Evolutionary conservation across 2,888 invertebrate genomes (phyloP), one percentile per base, ranked within the genome.

Genomic region (Ommatoiulus sabulosus): DNA sequence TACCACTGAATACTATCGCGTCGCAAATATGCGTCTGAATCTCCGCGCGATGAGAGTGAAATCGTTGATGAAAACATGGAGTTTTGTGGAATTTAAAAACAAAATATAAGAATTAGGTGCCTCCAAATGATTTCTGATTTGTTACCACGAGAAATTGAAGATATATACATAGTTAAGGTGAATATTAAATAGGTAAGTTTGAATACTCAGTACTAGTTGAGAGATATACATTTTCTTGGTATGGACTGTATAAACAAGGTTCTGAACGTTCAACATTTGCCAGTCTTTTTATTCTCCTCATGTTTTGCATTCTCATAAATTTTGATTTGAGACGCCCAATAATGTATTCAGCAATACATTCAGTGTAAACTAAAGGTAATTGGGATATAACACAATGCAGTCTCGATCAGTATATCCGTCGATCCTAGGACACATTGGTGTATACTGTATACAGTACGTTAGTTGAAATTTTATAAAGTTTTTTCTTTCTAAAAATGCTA

Each of bases 1-100:
- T 24, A 24, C 24, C 7, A 24, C 8, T 6, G 20, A 72, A 24
- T 24, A 72, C 24, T 72, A 24, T 52, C 5, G 20, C 24, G 3
- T 7, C 24, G 72, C 17, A 72, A 20, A 24, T 72, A 12, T 72
- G 72, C 20, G 24, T 72, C 72, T 24, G 72, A 72, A 72, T 72
- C 72, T 72, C 72, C 72, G 24, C 72, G 72, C 72, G 72, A 72
- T 72, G 72, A 24, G 63, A n/a, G 63, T 63, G 63, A 63, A 52
- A 52, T 15, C 10, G 10, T 15, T 52, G 52, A 52, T 4, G 52
- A 52, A 72, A 72, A 72, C 72, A 72, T 24, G 72, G 24, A 24
- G 24, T 72, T 72, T 72, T 24, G 7, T 7, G 6, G 72, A 24
- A 5, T n/a, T 24, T 72, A 24, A 72, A 20, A 63, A 20, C n/a